Conservation (phyloP, 2,888 invertebrate genomes). For the Diplolepis rosae region DNA sequence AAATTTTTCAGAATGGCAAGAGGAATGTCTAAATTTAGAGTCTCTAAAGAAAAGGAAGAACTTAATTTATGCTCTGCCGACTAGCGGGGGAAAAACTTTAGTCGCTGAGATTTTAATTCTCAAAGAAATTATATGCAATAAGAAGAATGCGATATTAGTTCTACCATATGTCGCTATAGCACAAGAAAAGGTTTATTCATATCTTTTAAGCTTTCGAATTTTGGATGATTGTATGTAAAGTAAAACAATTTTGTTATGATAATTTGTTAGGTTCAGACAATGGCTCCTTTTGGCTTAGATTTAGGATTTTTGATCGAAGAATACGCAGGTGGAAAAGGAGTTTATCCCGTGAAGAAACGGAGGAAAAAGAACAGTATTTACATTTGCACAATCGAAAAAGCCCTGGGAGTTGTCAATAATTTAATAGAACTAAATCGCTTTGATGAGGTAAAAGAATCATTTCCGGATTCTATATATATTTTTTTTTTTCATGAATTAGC, state of each 20-base stretch:
- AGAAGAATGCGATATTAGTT: conserved; percentile 90
- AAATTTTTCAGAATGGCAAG: conserved; percentile 87
- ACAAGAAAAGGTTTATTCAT: conserved; percentile 89
- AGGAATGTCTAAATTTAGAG: conserved; percentile 89
- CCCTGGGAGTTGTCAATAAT: conserved; percentile 87
- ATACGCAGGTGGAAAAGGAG: conserved; percentile 93
- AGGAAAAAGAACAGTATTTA: conserved; percentile 87
- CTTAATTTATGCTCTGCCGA: conserved; percentile 94
- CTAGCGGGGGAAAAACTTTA: conserved; percentile 97
- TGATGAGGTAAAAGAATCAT: conserved; percentile 67
- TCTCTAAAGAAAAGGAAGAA: conserved; percentile 84
- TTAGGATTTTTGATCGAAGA: conserved; percentile 94
- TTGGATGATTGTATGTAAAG: neutral
- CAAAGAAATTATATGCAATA: conserved; percentile 85
- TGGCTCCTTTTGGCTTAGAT: conserved; percentile 91
- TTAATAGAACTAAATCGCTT: conserved; percentile 86
- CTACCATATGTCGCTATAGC: conserved; percentile 97
- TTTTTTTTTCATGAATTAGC: neutral
- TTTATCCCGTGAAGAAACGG: conserved; percentile 87
- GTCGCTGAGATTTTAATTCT: conserved; percentile 97
- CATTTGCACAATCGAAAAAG: conserved; percentile 97
- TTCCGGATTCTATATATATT: conserved; percentile 17
- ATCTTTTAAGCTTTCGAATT: neutral
- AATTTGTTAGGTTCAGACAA: conserved; percentile 88
- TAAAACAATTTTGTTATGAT: conserved; percentile 53